These are phyloP conservation scores for Poeciliopsis paucimaculata DNA, from an alignment of 2,797 vertebrate genomes.

Conservation along the genomic window DNA sequence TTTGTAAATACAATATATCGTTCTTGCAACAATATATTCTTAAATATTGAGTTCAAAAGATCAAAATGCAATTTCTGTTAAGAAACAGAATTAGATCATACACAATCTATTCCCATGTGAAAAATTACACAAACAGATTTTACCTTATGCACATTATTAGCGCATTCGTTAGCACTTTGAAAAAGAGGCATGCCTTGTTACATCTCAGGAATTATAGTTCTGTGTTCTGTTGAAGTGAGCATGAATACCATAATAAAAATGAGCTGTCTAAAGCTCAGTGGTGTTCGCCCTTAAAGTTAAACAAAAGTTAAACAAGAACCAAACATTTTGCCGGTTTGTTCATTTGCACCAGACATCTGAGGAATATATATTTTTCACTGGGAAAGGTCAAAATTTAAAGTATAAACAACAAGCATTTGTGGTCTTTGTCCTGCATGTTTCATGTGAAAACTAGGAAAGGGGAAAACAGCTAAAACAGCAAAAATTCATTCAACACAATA, in stretches of 20 bases:
- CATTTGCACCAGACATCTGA: conserved; percentile 5
- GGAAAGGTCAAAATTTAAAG: conserved; percentile 8
- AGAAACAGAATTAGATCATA: not conserved
- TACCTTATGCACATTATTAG: not conserved
- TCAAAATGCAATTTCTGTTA: not conserved
- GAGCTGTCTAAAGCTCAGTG: not conserved
- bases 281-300: too few species aligned
- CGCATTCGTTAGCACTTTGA: not conserved
- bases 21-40: not conserved
- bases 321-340: conserved; percentile 7
- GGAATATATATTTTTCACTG: not conserved
- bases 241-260: not conserved
- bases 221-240: not conserved
- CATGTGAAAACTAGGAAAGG: conserved; percentile 9
- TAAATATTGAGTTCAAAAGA: not conserved
- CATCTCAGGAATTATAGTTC: not conserved
- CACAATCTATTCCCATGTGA: not conserved
- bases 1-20: not conserved
- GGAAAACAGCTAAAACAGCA: not conserved
- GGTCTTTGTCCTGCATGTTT: conserved; percentile 1
- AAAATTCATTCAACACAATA: conserved; percentile 26
- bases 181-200: not conserved
- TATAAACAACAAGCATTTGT: conserved; percentile 14
- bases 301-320: not conserved
- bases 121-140: not conserved